phyloP scores from a whole-genome alignment of 2,888 invertebrate species.

The Pocota personata region DNA sequence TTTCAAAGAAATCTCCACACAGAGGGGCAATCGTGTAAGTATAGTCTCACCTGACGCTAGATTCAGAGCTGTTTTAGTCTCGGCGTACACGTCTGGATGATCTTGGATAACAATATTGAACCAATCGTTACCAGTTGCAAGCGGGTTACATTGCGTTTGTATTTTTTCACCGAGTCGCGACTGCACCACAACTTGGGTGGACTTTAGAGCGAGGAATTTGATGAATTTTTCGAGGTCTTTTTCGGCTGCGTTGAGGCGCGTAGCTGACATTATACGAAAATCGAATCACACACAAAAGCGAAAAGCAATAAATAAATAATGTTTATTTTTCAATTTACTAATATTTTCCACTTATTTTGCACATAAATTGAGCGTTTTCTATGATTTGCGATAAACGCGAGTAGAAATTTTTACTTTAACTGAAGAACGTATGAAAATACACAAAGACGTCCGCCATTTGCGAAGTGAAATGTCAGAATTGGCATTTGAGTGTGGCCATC shows the following conservation, averaged over 20 bases:
- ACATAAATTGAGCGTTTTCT: neutral
- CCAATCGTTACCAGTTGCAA: conserved; percentile 92
- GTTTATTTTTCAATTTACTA: neutral
- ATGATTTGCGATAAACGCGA: conserved; percentile 20
- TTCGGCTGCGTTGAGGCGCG: conserved; percentile 84
- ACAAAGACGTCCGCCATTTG: conserved; percentile 73
- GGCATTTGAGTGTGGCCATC: conserved; percentile 55
- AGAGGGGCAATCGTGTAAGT: conserved; percentile 88
- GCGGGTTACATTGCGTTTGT: conserved; percentile 90
- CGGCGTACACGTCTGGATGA: conserved; percentile 90
- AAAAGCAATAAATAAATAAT: conserved; percentile 10
- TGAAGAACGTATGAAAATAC: conserved; percentile 46
- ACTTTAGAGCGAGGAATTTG: conserved; percentile 93
- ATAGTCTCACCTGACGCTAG: conserved; percentile 84
- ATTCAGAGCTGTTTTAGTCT: conserved; percentile 88
- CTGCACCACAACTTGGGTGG: conserved; percentile 95
- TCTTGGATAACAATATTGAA: conserved; percentile 95
- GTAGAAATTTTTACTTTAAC: conserved; percentile 14
- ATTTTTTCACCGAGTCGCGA: conserved; percentile 94
- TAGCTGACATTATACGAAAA: conserved; percentile 79
- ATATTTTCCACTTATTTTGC: conserved; percentile 32
- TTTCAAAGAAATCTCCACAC: conserved; percentile 93
- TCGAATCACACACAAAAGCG: conserved; percentile 35
- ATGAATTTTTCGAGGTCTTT: conserved; percentile 95
- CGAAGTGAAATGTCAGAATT: conserved; percentile 70